phyloP scores from a whole-genome alignment of 2,797 vertebrate genomes.

The Syngnathus acus region DNA sequence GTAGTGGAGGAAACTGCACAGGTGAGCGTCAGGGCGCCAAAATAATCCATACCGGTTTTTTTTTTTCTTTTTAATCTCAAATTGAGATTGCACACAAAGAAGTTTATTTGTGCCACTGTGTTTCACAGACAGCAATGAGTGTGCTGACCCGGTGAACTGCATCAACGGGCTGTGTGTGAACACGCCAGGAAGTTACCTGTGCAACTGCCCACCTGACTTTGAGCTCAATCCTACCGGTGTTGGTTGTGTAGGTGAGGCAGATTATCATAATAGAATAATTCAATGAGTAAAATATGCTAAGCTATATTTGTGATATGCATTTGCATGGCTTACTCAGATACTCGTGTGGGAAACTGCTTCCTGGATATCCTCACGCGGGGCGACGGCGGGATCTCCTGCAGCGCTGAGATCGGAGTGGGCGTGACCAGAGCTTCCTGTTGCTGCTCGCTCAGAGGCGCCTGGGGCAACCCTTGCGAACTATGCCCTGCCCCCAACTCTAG shows the following conservation, averaged over 20 bases:
- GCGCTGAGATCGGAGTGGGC: conserved; percentile 82
- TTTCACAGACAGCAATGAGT: conserved; percentile 85
- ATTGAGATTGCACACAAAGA: neutral
- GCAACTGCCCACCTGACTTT: conserved; percentile 88
- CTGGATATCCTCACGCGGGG: conserved; percentile 80
- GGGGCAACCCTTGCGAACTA: conserved; percentile 92
- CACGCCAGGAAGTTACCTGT: conserved; percentile 84
- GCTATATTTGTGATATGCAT: too few relatives aligned
- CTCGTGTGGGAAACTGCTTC: conserved; percentile 86
- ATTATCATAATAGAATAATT: neutral
- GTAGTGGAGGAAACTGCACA: conserved; percentile 86
- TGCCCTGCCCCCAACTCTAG: conserved; percentile 84
- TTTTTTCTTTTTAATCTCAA: neutral
- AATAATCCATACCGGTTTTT: neutral
- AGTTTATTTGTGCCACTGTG: conserved; percentile 9
- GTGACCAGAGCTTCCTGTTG: conserved; percentile 88
- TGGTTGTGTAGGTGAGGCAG: conserved; percentile 79
- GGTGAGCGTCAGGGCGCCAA: conserved; percentile 56
- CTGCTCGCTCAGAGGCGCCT: conserved; percentile 84
- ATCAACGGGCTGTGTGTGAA: conserved; percentile 91
- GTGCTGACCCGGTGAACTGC: conserved; percentile 87
- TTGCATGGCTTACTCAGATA: conserved; percentile 69
- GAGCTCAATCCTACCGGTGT: conserved; percentile 88
- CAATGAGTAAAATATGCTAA: too few relatives aligned
- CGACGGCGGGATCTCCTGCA: conserved; percentile 86